Conservation (phyloP, 2,113 vertebrate genomes). For the Pelecanoides urinatrix region DNA sequence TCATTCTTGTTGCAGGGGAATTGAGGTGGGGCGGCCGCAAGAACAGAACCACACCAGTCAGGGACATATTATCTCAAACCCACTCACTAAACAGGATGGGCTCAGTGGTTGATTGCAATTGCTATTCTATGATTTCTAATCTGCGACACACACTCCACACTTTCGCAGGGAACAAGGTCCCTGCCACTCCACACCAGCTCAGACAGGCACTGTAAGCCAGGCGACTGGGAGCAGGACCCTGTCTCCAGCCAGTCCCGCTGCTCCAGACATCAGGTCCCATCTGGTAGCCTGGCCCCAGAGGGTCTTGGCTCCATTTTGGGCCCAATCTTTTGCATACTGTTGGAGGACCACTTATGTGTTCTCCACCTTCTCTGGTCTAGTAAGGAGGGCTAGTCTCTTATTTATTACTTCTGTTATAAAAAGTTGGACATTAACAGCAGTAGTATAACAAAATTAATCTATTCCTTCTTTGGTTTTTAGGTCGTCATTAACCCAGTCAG, state of each 20-base stretch:
- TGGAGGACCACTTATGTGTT: neutral
- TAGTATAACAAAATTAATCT: neutral
- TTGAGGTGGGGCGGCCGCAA: fast-evolving
- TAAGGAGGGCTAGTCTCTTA: neutral
- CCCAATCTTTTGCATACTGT: fast-evolving
- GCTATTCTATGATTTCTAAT: neutral
- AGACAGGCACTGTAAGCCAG: neutral
- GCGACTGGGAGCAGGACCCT: too few relatives aligned
- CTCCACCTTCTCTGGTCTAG: neutral
- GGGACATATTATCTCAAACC: neutral
- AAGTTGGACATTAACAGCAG: neutral
- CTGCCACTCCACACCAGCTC: neutral
- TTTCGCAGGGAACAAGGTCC: neutral
- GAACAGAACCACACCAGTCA: neutral
- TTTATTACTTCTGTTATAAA: neutral
- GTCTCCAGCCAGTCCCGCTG: fast-evolving
- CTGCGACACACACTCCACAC: fast-evolving
- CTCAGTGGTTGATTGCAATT: neutral
- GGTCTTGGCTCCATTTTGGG: neutral
- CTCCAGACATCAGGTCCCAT: neutral
- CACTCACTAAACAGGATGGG: neutral
- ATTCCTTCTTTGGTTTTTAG: neutral
- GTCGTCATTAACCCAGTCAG: neutral
- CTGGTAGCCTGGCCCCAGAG: fast-evolving
- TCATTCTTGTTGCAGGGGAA: neutral